Evolutionary conservation across 2,888 invertebrate species (phyloP).

Genomic region (Alviniconcha strummeri): DNA sequence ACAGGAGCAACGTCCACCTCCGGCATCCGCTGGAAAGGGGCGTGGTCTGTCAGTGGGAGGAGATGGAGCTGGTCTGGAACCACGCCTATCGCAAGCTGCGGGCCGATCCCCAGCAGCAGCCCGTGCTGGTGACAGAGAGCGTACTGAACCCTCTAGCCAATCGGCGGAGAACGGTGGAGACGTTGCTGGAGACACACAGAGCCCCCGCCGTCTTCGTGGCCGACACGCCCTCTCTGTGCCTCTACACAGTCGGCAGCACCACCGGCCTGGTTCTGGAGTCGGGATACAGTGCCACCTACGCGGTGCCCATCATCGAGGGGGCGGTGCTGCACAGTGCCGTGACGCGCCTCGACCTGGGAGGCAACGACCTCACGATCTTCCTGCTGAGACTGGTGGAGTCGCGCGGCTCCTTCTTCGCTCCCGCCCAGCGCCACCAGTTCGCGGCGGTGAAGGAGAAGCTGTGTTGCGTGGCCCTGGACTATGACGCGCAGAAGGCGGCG

Average conservation of each 20-base stretch:
- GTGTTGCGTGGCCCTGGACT: slow-evolving; percentile 29
- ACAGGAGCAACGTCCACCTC: slow-evolving; percentile 67
- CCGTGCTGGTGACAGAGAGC: slow-evolving; percentile 89
- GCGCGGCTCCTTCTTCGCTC: slow-evolving; percentile 2
- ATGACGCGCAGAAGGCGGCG: slow-evolving; percentile 2
- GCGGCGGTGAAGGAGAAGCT: slow-evolving; percentile 24
- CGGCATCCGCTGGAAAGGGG: slow-evolving; percentile 69
- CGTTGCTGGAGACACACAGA: slow-evolving; percentile 13
- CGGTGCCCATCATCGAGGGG: slow-evolving; percentile 15
- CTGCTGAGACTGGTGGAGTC: slow-evolving; percentile 26
- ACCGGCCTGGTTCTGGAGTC: slow-evolving; percentile 19
- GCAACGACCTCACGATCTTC: slow-evolving; percentile 23
- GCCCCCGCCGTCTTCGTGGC: slow-evolving; percentile 7
- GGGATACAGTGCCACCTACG: slow-evolving; percentile 13
- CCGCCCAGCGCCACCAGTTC: slow-evolving; percentile 6
- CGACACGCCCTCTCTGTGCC: slow-evolving; percentile 8
- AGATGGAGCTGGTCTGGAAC: slow-evolving; percentile 71
- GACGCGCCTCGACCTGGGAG: slow-evolving; percentile 8
- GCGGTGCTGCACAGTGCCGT: background rate
- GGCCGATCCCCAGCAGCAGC: slow-evolving; percentile 83
- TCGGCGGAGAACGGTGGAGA: slow-evolving; percentile 88
- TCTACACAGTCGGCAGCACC: slow-evolving; percentile 10
- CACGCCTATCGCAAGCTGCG: slow-evolving; percentile 56
- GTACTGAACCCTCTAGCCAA: slow-evolving; percentile 92
- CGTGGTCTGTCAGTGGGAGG: slow-evolving; percentile 69